phyloP scores from a whole-genome alignment of 2,113 vertebrate species.

The Coryphaenoides rupestris region DNA sequence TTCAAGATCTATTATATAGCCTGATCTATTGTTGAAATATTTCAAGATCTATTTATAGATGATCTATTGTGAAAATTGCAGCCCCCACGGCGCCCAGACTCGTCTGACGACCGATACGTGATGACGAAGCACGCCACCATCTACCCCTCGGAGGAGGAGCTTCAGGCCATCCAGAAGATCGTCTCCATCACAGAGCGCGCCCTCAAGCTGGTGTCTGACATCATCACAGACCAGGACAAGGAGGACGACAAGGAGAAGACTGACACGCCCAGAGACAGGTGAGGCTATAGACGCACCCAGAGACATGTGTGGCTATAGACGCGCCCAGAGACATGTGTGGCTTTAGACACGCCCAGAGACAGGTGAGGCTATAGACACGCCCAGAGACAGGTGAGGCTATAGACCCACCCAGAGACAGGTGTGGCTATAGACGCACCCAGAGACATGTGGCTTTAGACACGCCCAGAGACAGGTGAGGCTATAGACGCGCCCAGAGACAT shows the following conservation, averaged over 20 bases:
- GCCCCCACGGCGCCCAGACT: slow-evolving; percentile 94
- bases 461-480: slow-evolving; percentile 81
- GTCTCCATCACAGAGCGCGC: slow-evolving; percentile 97
- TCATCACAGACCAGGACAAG: slow-evolving; percentile 89
- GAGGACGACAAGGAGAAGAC: slow-evolving; percentile 92
- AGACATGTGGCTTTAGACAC: no score
- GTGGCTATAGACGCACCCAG: no score
- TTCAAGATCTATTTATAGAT: neutral
- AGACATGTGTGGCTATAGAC: no score
- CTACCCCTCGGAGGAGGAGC: slow-evolving; percentile 95
- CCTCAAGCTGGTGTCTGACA: slow-evolving; percentile 95
- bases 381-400: no score
- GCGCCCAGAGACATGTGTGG: no score
- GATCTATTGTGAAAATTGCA: slow-evolving; percentile 45
- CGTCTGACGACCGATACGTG: slow-evolving; percentile 94
- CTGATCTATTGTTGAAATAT: no score
- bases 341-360: no score
- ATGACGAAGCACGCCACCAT: slow-evolving; percentile 97
- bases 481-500: no score
- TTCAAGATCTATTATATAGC: no score
- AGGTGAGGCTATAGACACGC: no score
- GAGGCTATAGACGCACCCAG: no score
- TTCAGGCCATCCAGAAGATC: slow-evolving; percentile 97
- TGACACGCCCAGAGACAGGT: slow-evolving; percentile 87
- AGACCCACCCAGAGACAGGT: no score